Percentiles rank a stretch among this genome's conserved stretches.
Conservation (phyloP, 53 echinoderm and acorn worm genomes). For the Echinometra lucunter region DNA sequence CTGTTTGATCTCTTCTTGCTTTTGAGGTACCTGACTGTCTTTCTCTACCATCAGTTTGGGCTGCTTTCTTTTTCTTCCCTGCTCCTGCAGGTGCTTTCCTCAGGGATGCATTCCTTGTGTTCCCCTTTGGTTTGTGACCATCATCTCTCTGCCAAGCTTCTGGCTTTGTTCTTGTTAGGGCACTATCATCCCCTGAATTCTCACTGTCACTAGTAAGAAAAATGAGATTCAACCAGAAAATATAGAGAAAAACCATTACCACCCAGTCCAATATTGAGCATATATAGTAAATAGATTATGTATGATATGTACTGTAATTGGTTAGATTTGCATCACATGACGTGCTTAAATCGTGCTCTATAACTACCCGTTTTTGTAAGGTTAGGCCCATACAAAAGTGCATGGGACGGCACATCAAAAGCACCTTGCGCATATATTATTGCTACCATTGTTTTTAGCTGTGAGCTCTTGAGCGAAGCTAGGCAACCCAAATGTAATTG, state of each 20-base stretch:
- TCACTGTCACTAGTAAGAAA: not conserved
- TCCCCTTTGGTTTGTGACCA: not conserved
- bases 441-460: no score
- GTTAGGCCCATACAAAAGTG: no score
- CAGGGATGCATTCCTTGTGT: not conserved
- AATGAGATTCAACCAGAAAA: not conserved
- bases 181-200: not conserved
- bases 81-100: not conserved
- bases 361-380: no score
- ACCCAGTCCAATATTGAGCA: not conserved
- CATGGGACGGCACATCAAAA: no score
- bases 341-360: no score
- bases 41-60: not conserved
- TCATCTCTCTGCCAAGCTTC: not conserved
- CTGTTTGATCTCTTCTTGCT: conserved; percentile 40
- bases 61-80: not conserved
- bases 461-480: no score
- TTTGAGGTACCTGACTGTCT: not conserved
- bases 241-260: not conserved
- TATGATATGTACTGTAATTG: no score
- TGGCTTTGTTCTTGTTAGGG: not conserved
- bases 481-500: no score
- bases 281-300: no score
- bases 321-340: no score
- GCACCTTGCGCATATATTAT: no score